These are phyloP conservation scores for Monodelphis domestica DNA, from an alignment of 2,797 vertebrate genomes.

Conservation along the genomic window DNA sequence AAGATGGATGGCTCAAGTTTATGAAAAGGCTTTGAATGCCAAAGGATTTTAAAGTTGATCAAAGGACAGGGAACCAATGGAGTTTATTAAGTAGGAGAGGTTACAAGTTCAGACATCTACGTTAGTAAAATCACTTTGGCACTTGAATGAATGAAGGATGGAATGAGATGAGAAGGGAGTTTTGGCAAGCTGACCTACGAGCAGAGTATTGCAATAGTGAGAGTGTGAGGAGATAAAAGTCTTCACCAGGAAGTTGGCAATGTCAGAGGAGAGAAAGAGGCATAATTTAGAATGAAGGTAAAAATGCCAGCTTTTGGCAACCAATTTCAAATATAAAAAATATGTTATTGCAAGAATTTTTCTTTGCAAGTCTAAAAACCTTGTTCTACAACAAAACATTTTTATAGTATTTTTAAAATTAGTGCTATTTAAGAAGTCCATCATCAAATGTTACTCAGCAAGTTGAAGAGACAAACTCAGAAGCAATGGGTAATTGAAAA, in stretches of 20 bases:
- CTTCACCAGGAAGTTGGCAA: background rate
- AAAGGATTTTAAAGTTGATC: background rate
- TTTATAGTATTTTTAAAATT: slow-evolving; percentile 89
- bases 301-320: too few relatives aligned
- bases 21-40: background rate
- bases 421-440: slow-evolving; percentile 86
- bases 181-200: background rate
- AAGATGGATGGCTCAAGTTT: background rate
- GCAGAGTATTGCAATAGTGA: background rate
- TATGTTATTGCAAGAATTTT: slow-evolving; percentile 99
- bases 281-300: too few relatives aligned
- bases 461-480: slow-evolving; percentile 85
- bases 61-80: background rate
- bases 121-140: background rate
- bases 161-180: background rate
- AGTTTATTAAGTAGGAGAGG: background rate
- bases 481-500: slow-evolving; percentile 83
- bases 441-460: slow-evolving; percentile 83
- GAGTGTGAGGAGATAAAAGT: background rate
- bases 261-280: background rate
- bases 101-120: background rate
- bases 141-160: background rate
- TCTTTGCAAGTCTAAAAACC: slow-evolving; percentile 98
- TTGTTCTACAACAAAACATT: slow-evolving; percentile 97
- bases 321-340: slow-evolving; percentile 99